Conservation (phyloP, 1,140 invertebrate genomes). For the Orussus abietinus region DNA sequence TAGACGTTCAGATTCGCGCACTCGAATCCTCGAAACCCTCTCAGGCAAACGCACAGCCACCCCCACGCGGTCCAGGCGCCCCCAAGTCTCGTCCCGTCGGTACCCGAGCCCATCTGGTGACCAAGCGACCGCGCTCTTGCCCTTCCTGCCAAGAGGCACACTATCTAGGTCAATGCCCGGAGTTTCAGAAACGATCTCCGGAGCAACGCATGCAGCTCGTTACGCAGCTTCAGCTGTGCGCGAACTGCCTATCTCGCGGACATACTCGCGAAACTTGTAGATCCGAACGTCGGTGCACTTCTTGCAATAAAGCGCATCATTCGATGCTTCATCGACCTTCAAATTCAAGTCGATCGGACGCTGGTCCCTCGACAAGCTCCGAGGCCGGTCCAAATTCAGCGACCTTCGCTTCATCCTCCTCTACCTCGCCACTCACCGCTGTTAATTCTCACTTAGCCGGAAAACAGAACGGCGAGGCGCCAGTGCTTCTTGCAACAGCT, state of each 20-base stretch:
- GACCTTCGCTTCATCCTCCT: neutral
- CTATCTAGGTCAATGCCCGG: neutral
- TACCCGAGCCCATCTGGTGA: neutral
- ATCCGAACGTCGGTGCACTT: neutral
- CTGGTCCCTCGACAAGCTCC: no score
- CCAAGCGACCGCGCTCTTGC: neutral
- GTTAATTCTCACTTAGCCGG: neutral
- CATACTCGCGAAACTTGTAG: no score
- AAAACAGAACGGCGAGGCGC: neutral
- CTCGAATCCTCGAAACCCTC: neutral
- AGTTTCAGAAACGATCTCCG: neutral
- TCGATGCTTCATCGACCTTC: neutral
- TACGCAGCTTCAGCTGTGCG: neutral
- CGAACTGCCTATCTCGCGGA: conserved; percentile 4
- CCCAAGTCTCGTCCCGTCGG: neutral
- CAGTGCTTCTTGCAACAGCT: conserved; percentile 8
- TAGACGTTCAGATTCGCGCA: neutral
- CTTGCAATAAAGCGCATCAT: neutral
- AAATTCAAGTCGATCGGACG: neutral
- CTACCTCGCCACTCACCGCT: no score
- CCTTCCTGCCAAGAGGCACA: neutral
- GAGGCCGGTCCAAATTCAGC: no score
- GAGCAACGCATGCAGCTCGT: neutral
- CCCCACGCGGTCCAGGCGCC: neutral
- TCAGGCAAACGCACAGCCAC: neutral